Evolutionary conservation across 2,113 vertebrate species (phyloP).

Genomic region (Ahaetulla prasina): DNA sequence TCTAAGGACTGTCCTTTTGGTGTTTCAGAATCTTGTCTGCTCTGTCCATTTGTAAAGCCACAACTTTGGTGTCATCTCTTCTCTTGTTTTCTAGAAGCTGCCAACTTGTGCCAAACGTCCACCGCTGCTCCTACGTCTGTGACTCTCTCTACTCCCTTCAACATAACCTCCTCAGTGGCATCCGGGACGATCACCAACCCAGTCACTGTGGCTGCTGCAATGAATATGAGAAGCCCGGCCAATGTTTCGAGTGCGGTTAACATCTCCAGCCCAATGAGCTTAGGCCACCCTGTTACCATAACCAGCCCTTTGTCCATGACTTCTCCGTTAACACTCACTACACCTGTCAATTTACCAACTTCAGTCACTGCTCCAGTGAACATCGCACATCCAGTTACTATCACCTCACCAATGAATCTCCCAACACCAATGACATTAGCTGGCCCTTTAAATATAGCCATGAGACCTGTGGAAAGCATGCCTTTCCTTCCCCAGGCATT

Average conservation of each 20-base stretch:
- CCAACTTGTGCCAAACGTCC: conserved; percentile 90
- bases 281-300: conserved; percentile 94
- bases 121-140: conserved; percentile 88
- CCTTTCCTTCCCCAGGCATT: conserved; percentile 95
- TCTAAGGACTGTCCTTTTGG: neutral
- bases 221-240: conserved; percentile 92
- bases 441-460: conserved; percentile 94
- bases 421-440: conserved; percentile 87
- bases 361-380: conserved; percentile 84
- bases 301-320: conserved; percentile 87
- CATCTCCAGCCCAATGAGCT: conserved; percentile 88
- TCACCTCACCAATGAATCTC: conserved; percentile 89
- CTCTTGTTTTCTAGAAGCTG: conserved; percentile 83
- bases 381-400: conserved; percentile 93
- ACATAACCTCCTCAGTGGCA: conserved; percentile 92
- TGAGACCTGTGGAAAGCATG: conserved; percentile 97
- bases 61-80: conserved; percentile 48
- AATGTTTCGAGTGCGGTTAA: conserved; percentile 92
- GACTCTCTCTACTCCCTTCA: conserved; percentile 94
- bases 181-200: conserved; percentile 85
- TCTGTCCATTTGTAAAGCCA: neutral
- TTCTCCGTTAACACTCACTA: conserved; percentile 85
- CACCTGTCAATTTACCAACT: conserved; percentile 91
- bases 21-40: neutral
- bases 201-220: conserved; percentile 92